Percentiles rank a stretch among this genome's conserved stretches.
These are phyloP conservation scores for Hemithea aestivaria DNA, from an alignment of 2,888 invertebrate species.

Conservation along the genomic window DNA sequence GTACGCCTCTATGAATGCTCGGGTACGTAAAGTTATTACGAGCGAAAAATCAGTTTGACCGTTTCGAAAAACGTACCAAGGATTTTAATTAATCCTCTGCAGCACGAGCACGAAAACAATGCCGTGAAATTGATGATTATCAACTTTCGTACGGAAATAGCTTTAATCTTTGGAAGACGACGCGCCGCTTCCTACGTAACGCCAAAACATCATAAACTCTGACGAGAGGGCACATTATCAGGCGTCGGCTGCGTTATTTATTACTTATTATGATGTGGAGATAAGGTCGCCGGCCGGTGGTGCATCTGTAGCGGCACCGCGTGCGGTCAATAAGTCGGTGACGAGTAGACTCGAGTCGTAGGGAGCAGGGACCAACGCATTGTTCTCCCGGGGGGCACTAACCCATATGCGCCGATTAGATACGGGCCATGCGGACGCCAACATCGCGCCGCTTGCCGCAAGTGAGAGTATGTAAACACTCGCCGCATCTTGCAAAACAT, in stretches of 20 bases:
- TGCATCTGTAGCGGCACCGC: slow-evolving; percentile 19
- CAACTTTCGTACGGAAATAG: slow-evolving; percentile 19
- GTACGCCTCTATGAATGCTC: neutral
- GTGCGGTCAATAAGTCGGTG: slow-evolving; percentile 28
- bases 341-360: slow-evolving; percentile 25
- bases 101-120: slow-evolving; percentile 13
- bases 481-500: slow-evolving; percentile 39
- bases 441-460: slow-evolving; percentile 35
- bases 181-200: slow-evolving; percentile 17
- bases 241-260: slow-evolving; percentile 14
- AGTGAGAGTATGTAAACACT: slow-evolving; percentile 42
- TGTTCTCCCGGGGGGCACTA: slow-evolving; percentile 75
- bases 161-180: slow-evolving; percentile 16
- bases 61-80: slow-evolving; percentile 2
- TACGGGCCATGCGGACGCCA: slow-evolving; percentile 49
- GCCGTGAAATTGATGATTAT: slow-evolving; percentile 21
- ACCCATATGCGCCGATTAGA: slow-evolving; percentile 74
- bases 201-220: slow-evolving; percentile 21
- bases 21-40: slow-evolving; percentile 2
- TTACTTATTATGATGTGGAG: slow-evolving; percentile 18
- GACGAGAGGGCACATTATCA: slow-evolving; percentile 23
- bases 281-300: slow-evolving; percentile 15
- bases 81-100: slow-evolving; percentile 1
- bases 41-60: slow-evolving; percentile 1
- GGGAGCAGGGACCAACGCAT: slow-evolving; percentile 69